Percentiles rank a stretch among this genome's conserved stretches.
Conservation (phyloP, 2,113 vertebrate genomes). For the Uropsilus gracilis region DNA sequence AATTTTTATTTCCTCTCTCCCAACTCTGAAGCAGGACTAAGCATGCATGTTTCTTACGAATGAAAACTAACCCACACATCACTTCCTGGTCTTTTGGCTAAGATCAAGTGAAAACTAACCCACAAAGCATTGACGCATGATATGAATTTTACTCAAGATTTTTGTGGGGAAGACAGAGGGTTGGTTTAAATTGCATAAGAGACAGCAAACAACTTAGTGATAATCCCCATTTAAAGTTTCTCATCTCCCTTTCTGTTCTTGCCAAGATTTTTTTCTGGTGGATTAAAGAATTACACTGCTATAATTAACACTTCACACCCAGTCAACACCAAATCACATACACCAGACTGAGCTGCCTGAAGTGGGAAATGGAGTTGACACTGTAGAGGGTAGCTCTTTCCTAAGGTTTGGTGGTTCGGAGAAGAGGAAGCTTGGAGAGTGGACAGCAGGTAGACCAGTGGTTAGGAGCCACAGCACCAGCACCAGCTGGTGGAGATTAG, state of each 20-base stretch:
- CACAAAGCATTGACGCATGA: neutral
- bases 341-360: neutral
- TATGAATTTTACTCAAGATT: neutral
- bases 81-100: too few species aligned
- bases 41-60: neutral
- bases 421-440: neutral
- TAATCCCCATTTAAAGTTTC: neutral
- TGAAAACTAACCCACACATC: too few species aligned
- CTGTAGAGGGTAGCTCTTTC: neutral
- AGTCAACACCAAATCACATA: neutral
- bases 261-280: neutral
- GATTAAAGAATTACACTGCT: neutral
- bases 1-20: neutral
- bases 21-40: constrained; percentile 3
- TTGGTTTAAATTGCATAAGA: neutral
- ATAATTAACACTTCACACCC: neutral
- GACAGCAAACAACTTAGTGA: neutral
- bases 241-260: neutral
- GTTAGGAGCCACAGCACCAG: neutral
- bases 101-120: too few species aligned
- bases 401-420: neutral
- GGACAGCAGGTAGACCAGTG: neutral
- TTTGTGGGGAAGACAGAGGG: neutral
- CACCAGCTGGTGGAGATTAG: neutral
- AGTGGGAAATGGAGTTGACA: neutral